Base-by-base conservation (phyloP, 1,140 invertebrate genomes). In the Zaprionus tsacasi region DNA sequence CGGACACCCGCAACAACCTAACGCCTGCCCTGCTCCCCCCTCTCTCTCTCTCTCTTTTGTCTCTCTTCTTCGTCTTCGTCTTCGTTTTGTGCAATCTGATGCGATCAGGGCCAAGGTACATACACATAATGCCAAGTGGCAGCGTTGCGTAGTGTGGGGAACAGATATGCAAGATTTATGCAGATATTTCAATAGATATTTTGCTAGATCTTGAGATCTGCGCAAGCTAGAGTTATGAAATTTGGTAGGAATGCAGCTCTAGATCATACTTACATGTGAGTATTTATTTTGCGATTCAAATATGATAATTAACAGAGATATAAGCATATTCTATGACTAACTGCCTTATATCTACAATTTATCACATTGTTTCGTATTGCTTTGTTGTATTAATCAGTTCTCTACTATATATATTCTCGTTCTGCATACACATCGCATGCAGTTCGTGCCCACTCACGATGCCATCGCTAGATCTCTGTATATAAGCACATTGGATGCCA, bases 401-500 rank as follows among this genome's bases (percentile, higher is more conserved):
- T 8, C 6, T 1, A 10, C 33, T 35, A 8, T 43, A 43, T 43
- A 2, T 43, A 15, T 13, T 43, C 40, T 43, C 15, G 6, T 43
- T 45, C n/a, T 38, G 36, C 11, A 38, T 38, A 12, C 1, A 12
- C 2, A 38, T 38, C 1, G n/a, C 1, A 2, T 15, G 7, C n/a
- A 15, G n/a, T 1, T 40, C 56, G 21, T 59, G 57, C 7, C 35
- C 1, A 6, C n/a, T 50, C 60, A 64, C 61, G 61, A 1, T 45
- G 10, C 17, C 50, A 55, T 65, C 63, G 11, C 36, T 12, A 65
- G n/a, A 2, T 17, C 21, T 12, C 7, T 10, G 65, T 48, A 52
- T 43, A 56, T 48, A 57, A 36, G 25, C 48, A 76, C 63, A 45
- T 82, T 76, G 80, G 81, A 83, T 70, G 81, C 52, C 64, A 71